Evolutionary conservation across 2,113 vertebrate species (phyloP).

Genomic region (Pavo muticus): DNA sequence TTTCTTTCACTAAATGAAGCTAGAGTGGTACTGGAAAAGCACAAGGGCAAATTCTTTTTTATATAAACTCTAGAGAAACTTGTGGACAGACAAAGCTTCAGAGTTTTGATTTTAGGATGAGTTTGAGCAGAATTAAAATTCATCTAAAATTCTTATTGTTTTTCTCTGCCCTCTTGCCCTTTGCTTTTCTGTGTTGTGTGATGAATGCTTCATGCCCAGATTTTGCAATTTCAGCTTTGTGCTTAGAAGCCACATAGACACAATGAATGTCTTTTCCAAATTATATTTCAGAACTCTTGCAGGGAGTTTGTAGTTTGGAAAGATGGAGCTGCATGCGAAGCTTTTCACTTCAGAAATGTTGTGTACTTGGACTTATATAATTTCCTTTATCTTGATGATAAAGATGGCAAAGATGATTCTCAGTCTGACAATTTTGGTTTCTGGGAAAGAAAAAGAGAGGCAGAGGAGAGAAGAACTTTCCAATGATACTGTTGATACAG

Average conservation of each 20-base stretch:
- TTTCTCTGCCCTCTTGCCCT: not conserved
- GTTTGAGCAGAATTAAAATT: not conserved
- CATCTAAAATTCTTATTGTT: not conserved
- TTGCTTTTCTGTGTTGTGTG: constrained; percentile 28
- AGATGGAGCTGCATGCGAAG: constrained; percentile 19
- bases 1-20: not conserved
- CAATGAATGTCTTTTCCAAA: constrained; percentile 13
- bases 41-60: not conserved
- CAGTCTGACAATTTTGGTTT: not conserved
- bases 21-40: not conserved
- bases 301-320: constrained; percentile 17
- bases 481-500: not conserved
- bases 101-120: not conserved
- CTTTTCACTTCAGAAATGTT: not conserved
- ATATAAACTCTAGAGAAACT: not conserved
- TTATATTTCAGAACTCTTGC: constrained; percentile 30
- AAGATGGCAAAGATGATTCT: not conserved
- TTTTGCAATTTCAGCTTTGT: constrained; percentile 49
- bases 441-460: not conserved
- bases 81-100: not conserved
- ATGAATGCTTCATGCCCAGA: not conserved
- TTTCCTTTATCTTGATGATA: not conserved
- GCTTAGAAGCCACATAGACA: constrained; percentile 18
- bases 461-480: not conserved
- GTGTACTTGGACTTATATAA: not conserved